Conservation (phyloP, 2,888 invertebrate genomes). For the Prionchulus punctatus region DNA sequence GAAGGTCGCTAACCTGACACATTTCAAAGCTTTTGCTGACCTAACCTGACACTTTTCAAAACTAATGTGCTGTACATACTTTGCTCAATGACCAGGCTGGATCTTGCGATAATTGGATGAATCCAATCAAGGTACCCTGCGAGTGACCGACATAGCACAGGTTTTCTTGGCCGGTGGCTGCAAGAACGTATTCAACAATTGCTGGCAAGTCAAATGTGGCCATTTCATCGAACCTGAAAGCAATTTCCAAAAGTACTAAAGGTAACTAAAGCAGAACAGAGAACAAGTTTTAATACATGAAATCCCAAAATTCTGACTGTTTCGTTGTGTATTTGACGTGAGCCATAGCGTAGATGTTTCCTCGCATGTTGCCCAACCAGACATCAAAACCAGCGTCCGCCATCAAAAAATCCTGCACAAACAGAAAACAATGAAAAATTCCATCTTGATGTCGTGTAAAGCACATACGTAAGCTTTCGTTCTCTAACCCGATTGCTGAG, state of each 20-base stretch:
- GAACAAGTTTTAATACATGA: too few relatives aligned
- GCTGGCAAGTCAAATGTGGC: constrained; percentile 68
- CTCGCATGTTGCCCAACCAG: constrained; percentile 70
- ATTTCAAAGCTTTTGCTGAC: neutral
- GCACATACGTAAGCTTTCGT: too few relatives aligned
- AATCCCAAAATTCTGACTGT: constrained; percentile 13
- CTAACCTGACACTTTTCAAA: neutral
- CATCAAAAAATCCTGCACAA: constrained; percentile 26
- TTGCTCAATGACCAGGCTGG: constrained; percentile 26
- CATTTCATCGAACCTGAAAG: constrained; percentile 73
- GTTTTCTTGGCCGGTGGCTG: constrained; percentile 42
- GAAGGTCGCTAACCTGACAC: neutral
- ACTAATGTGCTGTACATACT: too few relatives aligned
- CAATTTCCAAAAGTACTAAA: too few relatives aligned
- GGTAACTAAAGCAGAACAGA: too few relatives aligned
- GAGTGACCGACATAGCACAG: constrained; percentile 71
- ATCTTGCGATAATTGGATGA: constrained; percentile 28
- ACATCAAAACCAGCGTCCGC: constrained; percentile 46
- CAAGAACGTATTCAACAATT: constrained; percentile 52
- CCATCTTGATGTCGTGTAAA: too few relatives aligned
- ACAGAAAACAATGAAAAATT: too few relatives aligned
- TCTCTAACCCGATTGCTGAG: constrained; percentile 28
- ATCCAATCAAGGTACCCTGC: constrained; percentile 49
- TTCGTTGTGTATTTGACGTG: constrained; percentile 38
- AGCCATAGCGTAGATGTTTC: constrained; percentile 56